phyloP scores from a whole-genome alignment of 2,113 vertebrate species.

The Crotalus helleri region DNA sequence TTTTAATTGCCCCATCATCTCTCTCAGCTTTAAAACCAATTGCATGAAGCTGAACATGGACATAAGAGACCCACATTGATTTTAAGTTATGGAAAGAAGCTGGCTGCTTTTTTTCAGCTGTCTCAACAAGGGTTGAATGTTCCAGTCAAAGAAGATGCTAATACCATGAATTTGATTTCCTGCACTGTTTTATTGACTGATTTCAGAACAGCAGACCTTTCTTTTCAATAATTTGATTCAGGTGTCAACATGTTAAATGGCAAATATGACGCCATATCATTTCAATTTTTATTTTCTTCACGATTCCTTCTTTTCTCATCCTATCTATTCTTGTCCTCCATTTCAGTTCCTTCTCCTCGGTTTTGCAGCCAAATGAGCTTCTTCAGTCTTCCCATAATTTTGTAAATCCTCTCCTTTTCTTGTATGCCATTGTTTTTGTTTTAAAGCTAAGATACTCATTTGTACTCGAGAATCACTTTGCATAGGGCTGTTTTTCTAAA shows the following conservation, averaged over 20 bases:
- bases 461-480: constrained; percentile 28
- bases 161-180: neutral
- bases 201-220: constrained; percentile 2
- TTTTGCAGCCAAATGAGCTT: neutral
- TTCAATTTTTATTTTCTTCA: constrained; percentile 10
- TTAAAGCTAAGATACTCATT: constrained; percentile 21
- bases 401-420: constrained; percentile 48
- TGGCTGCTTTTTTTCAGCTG: neutral
- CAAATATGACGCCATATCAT: neutral
- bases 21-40: neutral
- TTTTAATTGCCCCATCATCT: neutral
- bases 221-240: constrained; percentile 35
- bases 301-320: constrained; percentile 19
- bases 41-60: neutral
- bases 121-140: neutral
- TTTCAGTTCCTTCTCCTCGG: neutral
- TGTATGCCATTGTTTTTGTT: constrained; percentile 5
- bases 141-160: neutral
- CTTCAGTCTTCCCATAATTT: neutral
- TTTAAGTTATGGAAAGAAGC: neutral
- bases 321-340: neutral
- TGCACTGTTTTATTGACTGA: neutral
- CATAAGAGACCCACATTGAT: neutral
- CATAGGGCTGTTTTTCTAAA: constrained; percentile 2
- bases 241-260: neutral